These are phyloP conservation scores for Andrena trimmerana DNA, from an alignment of 2,888 invertebrate genomes.

Conservation along the genomic window DNA sequence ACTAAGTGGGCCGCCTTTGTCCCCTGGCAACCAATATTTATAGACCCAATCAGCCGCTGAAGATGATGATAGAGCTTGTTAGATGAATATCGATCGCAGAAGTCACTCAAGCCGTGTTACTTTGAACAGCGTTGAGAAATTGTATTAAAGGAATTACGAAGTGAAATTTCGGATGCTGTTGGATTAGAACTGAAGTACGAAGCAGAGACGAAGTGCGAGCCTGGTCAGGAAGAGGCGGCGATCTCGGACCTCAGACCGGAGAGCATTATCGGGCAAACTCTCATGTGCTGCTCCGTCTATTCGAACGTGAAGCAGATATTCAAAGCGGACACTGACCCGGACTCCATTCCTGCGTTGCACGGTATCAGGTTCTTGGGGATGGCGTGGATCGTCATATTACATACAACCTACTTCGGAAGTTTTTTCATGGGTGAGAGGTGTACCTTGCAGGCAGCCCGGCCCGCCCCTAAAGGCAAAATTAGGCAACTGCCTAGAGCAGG, in stretches of 20 bases:
- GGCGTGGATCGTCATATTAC: constrained; percentile 87
- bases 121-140: no score
- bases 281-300: constrained; percentile 86
- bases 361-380: constrained; percentile 87
- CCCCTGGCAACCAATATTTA: no score
- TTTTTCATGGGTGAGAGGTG: constrained; percentile 79
- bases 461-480: no score
- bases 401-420: constrained; percentile 84
- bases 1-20: no score
- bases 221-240: constrained; percentile 64
- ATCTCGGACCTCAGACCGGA: constrained; percentile 55
- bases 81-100: no score
- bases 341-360: constrained; percentile 85
- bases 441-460: no score
- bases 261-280: constrained; percentile 71
- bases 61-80: no score
- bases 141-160: no score
- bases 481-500: no score
- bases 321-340: constrained; percentile 78
- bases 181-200: constrained; percentile 30
- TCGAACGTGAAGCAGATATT: constrained; percentile 85
- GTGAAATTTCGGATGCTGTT: neutral
- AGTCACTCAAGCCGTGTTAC: no score
- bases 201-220: constrained; percentile 57
- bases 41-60: no score